Evolutionary conservation across 2,113 vertebrate genomes (phyloP).

Genomic region (Pomatostomus ruficeps): DNA sequence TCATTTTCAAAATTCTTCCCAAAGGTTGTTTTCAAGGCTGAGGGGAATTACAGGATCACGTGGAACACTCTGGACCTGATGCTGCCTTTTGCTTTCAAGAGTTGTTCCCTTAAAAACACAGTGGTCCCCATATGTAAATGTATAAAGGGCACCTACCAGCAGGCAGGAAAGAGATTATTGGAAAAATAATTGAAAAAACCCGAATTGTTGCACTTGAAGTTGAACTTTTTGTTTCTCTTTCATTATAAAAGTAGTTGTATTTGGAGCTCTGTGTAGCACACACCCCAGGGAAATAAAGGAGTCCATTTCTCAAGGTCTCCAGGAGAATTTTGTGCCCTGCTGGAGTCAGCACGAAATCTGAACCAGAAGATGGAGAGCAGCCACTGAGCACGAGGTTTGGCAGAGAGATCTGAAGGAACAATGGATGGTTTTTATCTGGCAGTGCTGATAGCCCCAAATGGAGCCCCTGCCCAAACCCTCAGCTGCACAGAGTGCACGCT

Average conservation of each 20-base stretch:
- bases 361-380: slow-evolving; percentile 34
- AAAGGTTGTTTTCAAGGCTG: not conserved
- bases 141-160: not conserved
- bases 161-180: slow-evolving; percentile 30
- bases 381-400: not conserved
- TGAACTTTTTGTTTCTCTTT: slow-evolving; percentile 52
- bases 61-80: not conserved
- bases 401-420: not conserved
- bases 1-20: not conserved
- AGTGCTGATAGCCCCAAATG: not conserved
- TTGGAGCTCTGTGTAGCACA: slow-evolving; percentile 44
- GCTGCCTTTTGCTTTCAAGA: not conserved
- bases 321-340: slow-evolving; percentile 62
- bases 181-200: slow-evolving; percentile 27
- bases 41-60: not conserved
- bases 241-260: slow-evolving; percentile 57
- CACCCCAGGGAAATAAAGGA: slow-evolving; percentile 64
- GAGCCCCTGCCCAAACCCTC: not conserved
- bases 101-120: not conserved
- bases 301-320: slow-evolving; percentile 63
- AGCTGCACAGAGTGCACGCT: not conserved
- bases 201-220: slow-evolving; percentile 36
- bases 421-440: not conserved
- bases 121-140: not conserved
- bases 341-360: slow-evolving; percentile 53